Percentiles rank a stretch among this genome's conserved stretches.
phyloP scores from a whole-genome alignment of 2,113 vertebrate genomes.

The Nycticorax nycticorax region DNA sequence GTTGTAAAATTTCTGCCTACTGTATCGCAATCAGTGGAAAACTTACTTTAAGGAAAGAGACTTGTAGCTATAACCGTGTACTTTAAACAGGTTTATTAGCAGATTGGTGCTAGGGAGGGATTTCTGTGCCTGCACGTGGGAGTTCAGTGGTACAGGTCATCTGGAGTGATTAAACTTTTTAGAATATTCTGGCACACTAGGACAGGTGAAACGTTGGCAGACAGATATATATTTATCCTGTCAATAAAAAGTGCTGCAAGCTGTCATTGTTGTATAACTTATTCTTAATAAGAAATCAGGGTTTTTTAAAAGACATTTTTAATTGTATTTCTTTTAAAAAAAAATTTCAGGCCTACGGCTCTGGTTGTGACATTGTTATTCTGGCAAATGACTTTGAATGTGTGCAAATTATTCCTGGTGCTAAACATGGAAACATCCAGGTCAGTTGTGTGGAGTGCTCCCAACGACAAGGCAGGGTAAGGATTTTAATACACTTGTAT shows the following conservation, averaged over 20 bases:
- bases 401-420: conserved; percentile 98
- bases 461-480: conserved; percentile 94
- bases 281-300: neutral
- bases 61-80: neutral
- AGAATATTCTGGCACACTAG: neutral
- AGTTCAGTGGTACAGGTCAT: neutral
- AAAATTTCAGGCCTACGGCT: conserved; percentile 90
- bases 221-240: neutral
- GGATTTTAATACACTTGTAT: conserved; percentile 36
- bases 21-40: neutral
- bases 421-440: conserved; percentile 99
- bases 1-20: neutral
- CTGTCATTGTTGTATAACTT: neutral
- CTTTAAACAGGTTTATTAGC: neutral
- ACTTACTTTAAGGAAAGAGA: neutral
- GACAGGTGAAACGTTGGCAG: neutral
- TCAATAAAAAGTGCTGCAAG: neutral
- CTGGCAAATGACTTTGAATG: conserved; percentile 97
- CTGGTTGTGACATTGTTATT: conserved; percentile 96
- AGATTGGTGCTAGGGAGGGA: neutral
- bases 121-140: neutral
- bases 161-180: neutral
- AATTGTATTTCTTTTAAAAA: conserved; percentile 9
- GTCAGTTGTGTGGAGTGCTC: conserved; percentile 99
- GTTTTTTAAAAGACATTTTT: neutral